Percentiles rank a stretch among this genome's conserved stretches.
Conservation (phyloP, 2,113 vertebrate species). For the Alligator sinensis region DNA sequence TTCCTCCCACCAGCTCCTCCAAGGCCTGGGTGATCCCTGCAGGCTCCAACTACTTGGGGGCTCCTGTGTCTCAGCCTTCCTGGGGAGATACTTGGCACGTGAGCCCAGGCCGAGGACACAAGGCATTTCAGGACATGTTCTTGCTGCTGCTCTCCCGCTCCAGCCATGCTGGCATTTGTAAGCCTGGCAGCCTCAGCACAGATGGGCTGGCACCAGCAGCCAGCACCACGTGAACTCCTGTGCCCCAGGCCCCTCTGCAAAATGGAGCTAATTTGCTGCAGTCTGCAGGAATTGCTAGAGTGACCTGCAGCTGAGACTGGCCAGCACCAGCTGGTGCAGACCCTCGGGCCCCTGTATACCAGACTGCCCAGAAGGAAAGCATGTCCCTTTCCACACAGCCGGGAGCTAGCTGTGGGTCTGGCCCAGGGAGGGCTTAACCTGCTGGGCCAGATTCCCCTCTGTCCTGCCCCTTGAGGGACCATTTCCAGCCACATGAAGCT, state of each 20-base stretch:
- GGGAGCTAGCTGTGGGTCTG: background rate
- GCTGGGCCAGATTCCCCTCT: background rate
- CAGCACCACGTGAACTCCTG: too few species aligned
- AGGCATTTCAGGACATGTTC: background rate
- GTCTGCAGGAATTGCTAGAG: too few species aligned
- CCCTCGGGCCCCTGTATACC: background rate
- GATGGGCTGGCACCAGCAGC: background rate
- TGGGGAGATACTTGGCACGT: fast-evolving
- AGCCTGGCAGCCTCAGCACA: background rate
- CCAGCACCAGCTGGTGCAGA: background rate
- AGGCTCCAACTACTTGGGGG: background rate
- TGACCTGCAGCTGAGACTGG: background rate
- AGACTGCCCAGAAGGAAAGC: background rate
- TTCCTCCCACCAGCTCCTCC: background rate
- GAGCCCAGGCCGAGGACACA: background rate
- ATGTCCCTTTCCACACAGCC: background rate
- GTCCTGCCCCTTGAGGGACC: background rate
- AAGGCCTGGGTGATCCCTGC: background rate
- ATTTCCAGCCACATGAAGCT: background rate
- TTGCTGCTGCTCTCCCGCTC: too few species aligned
- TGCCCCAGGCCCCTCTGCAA: background rate
- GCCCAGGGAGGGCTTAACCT: background rate
- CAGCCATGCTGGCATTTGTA: too few species aligned
- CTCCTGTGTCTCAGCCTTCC: background rate
- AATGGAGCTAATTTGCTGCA: background rate